phyloP scores from a whole-genome alignment of 1,140 invertebrate species.

The Apis cerana region DNA sequence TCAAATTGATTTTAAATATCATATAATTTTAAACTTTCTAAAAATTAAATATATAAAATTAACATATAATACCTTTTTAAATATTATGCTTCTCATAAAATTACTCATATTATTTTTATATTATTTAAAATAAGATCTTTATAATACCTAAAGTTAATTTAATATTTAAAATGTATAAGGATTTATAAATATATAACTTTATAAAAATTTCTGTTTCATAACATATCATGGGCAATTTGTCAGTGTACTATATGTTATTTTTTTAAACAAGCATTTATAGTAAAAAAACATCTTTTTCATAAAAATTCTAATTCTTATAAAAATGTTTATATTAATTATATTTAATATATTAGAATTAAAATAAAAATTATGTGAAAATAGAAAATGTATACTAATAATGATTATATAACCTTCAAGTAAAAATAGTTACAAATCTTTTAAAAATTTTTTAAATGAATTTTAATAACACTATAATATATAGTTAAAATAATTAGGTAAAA shows the following conservation, averaged over 20 bases:
- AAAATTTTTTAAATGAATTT: neutral
- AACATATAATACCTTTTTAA: constrained; percentile 46
- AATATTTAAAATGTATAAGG: too few species aligned
- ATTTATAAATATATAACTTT: neutral
- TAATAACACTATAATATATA: neutral
- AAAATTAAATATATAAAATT: neutral
- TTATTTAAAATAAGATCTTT: constrained; percentile 6
- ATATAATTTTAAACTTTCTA: neutral
- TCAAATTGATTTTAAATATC: neutral
- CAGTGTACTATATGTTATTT: neutral
- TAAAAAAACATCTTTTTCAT: neutral
- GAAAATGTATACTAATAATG: neutral
- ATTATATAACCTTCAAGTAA: neutral
- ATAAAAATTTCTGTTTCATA: neutral
- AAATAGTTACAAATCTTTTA: neutral
- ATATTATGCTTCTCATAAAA: constrained; percentile 33
- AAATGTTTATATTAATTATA: neutral
- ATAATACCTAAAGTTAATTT: neutral
- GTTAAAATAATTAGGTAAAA: neutral
- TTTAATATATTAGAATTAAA: neutral
- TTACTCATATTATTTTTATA: constrained; percentile 39
- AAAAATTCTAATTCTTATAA: neutral
- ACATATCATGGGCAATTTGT: neutral
- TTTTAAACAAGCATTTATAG: neutral
- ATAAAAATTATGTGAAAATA: neutral